phyloP scores from a whole-genome alignment of 2,797 vertebrate species.

The Cirrhinus molitorella region DNA sequence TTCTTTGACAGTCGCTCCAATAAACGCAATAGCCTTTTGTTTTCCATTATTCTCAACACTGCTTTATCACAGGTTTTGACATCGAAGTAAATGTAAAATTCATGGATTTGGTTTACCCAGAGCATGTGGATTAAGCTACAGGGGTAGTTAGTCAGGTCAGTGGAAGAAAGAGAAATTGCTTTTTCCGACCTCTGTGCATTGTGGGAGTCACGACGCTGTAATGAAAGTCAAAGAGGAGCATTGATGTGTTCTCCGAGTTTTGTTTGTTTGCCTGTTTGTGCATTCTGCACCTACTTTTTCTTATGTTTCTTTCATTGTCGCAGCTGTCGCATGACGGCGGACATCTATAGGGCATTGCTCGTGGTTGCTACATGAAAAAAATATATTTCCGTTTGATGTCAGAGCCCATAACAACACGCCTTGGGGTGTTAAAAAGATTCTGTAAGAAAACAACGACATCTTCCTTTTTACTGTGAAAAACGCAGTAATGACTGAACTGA shows the following conservation, averaged over 20 bases:
- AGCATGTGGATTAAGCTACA: conserved; percentile 30
- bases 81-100: conserved; percentile 40
- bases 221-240: conserved; percentile 22
- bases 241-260: conserved; percentile 14
- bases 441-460: conserved; percentile 2
- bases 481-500: conserved; percentile 4
- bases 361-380: conserved; percentile 12
- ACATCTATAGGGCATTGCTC: conserved; percentile 21
- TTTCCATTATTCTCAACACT: conserved; percentile 16
- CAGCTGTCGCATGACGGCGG: not conserved
- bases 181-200: not conserved
- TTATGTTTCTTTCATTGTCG: conserved; percentile 24
- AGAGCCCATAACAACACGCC: not conserved
- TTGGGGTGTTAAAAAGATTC: conserved; percentile 22
- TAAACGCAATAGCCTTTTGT: conserved; percentile 6
- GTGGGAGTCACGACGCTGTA: not conserved
- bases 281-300: not conserved
- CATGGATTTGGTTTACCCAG: conserved; percentile 23
- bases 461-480: conserved; percentile 7
- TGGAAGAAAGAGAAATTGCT: conserved; percentile 29
- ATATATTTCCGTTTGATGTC: conserved; percentile 15
- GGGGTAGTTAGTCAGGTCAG: conserved; percentile 33
- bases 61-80: not conserved
- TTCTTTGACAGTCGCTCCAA: not conserved
- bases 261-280: conserved; percentile 27